phyloP scores from a whole-genome alignment of 2,113 vertebrate genomes.

The Argyrosomus japonicus region DNA sequence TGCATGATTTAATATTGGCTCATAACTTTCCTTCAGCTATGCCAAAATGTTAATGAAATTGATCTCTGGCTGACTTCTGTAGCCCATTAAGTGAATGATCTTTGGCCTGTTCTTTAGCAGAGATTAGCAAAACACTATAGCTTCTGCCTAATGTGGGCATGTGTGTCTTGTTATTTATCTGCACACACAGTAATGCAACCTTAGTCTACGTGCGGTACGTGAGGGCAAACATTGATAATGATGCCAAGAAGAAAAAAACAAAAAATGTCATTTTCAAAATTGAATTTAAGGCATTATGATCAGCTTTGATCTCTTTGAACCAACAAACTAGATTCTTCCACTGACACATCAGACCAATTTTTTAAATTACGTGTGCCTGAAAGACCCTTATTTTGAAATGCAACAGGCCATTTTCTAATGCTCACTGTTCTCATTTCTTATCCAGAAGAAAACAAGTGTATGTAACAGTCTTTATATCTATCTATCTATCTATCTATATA shows the following conservation, averaged over 20 bases:
- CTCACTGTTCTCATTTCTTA: slow-evolving; percentile 6
- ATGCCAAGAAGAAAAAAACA: background rate
- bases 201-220: rapidly evolving
- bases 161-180: slow-evolving; percentile 9
- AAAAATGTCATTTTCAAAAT: background rate
- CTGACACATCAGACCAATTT: background rate
- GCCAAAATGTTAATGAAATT: slow-evolving; percentile 71
- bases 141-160: background rate
- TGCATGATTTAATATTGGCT: slow-evolving; percentile 55
- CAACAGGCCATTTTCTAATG: slow-evolving; percentile 2
- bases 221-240: background rate
- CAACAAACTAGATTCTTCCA: slow-evolving; percentile 3
- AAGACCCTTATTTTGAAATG: slow-evolving; percentile 1
- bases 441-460: background rate
- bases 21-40: slow-evolving; percentile 39
- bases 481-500: too few relatives aligned
- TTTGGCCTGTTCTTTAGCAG: slow-evolving; percentile 43
- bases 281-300: slow-evolving; percentile 7
- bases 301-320: slow-evolving; percentile 8
- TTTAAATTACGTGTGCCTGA: background rate
- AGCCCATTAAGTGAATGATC: slow-evolving; percentile 54
- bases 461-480: background rate
- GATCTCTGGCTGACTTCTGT: slow-evolving; percentile 60
- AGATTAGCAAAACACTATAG: slow-evolving; percentile 47
- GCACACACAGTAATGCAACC: background rate